A percentile compares a stretch with the other conserved stretches of the same genome.
phyloP scores from a whole-genome alignment of 2,888 invertebrate genomes.

The Parnassius glacialis region DNA sequence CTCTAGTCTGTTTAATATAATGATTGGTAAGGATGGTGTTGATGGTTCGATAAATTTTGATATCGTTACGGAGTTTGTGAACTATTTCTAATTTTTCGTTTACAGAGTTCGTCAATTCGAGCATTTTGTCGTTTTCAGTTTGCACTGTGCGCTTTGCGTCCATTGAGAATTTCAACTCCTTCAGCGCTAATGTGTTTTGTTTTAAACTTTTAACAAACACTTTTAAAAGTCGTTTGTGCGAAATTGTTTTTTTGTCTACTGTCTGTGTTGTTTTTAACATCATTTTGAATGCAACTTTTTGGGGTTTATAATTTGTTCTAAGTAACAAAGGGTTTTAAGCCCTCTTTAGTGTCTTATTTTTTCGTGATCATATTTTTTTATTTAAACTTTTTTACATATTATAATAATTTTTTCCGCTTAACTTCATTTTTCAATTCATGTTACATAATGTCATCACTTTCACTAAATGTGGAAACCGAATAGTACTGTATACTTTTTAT shows the following conservation, averaged over 20 bases:
- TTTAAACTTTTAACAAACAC: constrained; percentile 58
- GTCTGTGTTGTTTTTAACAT: constrained; percentile 36
- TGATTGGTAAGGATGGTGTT: constrained; percentile 73
- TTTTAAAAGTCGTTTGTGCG: constrained; percentile 52
- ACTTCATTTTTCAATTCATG: too few species aligned
- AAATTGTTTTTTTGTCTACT: constrained; percentile 40
- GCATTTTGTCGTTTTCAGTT: constrained; percentile 50
- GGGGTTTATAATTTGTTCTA: background rate
- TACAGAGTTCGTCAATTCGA: constrained; percentile 59
- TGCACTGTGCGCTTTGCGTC: constrained; percentile 48
- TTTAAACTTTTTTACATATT: too few species aligned
- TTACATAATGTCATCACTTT: background rate
- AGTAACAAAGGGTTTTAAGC: background rate
- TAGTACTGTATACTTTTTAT: background rate
- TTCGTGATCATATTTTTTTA: too few species aligned
- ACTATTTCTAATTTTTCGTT: constrained; percentile 73
- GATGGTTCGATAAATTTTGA: constrained; percentile 71
- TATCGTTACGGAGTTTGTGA: constrained; percentile 68
- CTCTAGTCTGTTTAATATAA: constrained; percentile 66
- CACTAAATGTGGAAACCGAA: background rate
- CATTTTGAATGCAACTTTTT: constrained; percentile 39
- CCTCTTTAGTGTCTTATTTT: too few species aligned
- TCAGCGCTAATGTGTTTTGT: constrained; percentile 64
- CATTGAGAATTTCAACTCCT: constrained; percentile 55
- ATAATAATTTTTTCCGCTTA: too few species aligned